Percentiles rank a stretch among this genome's conserved stretches.
phyloP scores from a whole-genome alignment of 1,140 invertebrate genomes.

The Druon quercuslanigerum region DNA sequence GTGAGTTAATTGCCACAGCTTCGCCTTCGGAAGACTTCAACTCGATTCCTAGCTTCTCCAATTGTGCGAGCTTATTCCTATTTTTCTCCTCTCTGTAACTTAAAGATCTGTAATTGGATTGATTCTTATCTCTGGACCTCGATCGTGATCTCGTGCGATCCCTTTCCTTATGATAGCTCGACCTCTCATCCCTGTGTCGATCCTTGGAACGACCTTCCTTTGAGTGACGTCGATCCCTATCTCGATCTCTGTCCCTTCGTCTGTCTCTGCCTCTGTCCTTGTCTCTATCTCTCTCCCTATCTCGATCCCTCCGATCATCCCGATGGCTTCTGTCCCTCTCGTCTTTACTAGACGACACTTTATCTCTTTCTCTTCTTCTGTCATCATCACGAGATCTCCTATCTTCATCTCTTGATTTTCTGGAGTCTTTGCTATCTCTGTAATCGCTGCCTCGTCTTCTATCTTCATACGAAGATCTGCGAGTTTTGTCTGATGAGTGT shows the following conservation, averaged over 20 bases:
- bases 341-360: conserved; percentile 53
- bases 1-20: conserved; percentile 39
- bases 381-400: conserved; percentile 63
- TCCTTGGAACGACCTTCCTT: conserved; percentile 64
- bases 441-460: conserved; percentile 59
- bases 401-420: conserved; percentile 60
- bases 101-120: conserved; percentile 58
- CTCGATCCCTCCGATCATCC: conserved; percentile 58
- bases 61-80: conserved; percentile 72
- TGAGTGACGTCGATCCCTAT: conserved; percentile 47
- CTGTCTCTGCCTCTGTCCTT: conserved; percentile 50
- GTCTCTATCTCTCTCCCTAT: conserved; percentile 51
- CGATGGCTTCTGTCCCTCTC: conserved; percentile 63
- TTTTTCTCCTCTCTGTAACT: conserved; percentile 71
- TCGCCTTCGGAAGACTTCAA: conserved; percentile 67
- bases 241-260: conserved; percentile 37
- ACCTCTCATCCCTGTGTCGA: conserved; percentile 55
- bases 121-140: conserved; percentile 63
- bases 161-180: conserved; percentile 59
- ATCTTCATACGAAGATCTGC: conserved; percentile 65
- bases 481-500: conserved; percentile 54
- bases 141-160: conserved; percentile 59
- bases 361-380: conserved; percentile 60
- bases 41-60: conserved; percentile 75
- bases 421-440: conserved; percentile 61